Evolutionary conservation across 1,140 invertebrate genomes (phyloP).

Genomic region (Cherax destructor): DNA sequence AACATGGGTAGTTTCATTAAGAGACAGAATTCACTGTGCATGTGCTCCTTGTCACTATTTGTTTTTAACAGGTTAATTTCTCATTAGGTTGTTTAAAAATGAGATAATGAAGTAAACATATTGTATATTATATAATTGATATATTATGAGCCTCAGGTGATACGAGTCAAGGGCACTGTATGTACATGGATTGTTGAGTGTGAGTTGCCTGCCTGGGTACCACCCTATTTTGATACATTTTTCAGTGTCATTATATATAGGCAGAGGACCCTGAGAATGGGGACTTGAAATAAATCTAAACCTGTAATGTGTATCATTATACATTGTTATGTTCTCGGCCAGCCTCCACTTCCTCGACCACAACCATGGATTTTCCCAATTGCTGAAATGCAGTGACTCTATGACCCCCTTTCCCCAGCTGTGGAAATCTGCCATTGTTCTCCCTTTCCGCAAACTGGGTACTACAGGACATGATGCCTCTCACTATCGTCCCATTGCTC

Average conservation of each 20-base stretch:
- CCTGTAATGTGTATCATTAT: constrained; percentile 30
- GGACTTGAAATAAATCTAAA: constrained; percentile 67
- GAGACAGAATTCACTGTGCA: constrained; percentile 33
- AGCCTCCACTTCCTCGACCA: too few relatives aligned
- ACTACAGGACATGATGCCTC: too few relatives aligned
- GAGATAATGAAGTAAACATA: constrained; percentile 40
- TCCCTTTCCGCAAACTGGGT: too few relatives aligned
- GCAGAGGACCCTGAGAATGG: constrained; percentile 62
- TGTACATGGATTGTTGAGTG: constrained; percentile 66
- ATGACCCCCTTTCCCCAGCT: too few relatives aligned
- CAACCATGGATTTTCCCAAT: too few relatives aligned
- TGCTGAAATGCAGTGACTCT: too few relatives aligned
- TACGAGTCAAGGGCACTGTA: constrained; percentile 55
- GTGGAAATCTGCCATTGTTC: too few relatives aligned
- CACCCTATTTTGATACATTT: constrained; percentile 68
- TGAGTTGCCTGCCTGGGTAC: constrained; percentile 63
- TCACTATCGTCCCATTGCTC: too few relatives aligned
- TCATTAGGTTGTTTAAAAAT: constrained; percentile 62
- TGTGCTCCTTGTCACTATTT: constrained; percentile 41
- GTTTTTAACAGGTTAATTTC: constrained; percentile 44
- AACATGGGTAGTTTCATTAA: constrained; percentile 21
- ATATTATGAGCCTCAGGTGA: constrained; percentile 63
- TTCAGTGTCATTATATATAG: constrained; percentile 67
- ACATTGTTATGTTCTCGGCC: too few relatives aligned
- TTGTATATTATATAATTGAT: constrained; percentile 56